Evolutionary conservation across 2,888 invertebrate species (phyloP), one percentile per base, ranked within the genome.

Genomic region (Acanthosoma haemorrhoidale): DNA sequence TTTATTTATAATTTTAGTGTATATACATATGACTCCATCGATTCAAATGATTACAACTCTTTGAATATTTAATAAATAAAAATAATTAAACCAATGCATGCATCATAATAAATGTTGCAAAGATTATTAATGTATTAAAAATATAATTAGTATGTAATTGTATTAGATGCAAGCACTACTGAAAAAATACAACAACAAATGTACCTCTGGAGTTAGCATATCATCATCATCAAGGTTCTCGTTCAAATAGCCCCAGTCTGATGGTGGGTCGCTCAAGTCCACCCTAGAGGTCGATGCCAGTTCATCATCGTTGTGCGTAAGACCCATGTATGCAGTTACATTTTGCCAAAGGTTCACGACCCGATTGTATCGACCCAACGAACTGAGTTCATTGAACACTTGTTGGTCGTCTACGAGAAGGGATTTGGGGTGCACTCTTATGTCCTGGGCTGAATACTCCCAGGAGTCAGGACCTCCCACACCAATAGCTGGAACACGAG

Each of bases 311-410:
- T 64, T 68, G 31, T 70, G 71, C 2, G 71, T 73, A 21, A 72
- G 68, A 51, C 70, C 71, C 72, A 88, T 79, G 77, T 88, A 88
- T 3, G 88, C 85, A 69, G 81, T 86, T 75, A 83, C 85, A 79
- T 83, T 80, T 75, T 83, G 83, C 77, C 83, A 78, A 74, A 80
- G 78, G 74, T 83, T 78, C 76, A 82, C 81, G 80, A 82, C 75
- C 79, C 83, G 80, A 75, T 84, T 84, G 77, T 86, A 86, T 73
- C 86, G 79, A 3, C 90, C 90, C 59, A 90, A 80, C 3, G 88
- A 86, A 78, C 90, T 88, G 64, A 90, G 79, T 77, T 89, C 90
- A 77, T 85, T 89, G 78, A 89, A 91, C 75, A 88, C 67, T 18
- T 31, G 81, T 79, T 85, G 86, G 76, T 88, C 82, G 79, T 90